These are phyloP conservation scores for Cephalopterus ornatus DNA, from an alignment of 2,113 vertebrate species.

Conservation along the genomic window DNA sequence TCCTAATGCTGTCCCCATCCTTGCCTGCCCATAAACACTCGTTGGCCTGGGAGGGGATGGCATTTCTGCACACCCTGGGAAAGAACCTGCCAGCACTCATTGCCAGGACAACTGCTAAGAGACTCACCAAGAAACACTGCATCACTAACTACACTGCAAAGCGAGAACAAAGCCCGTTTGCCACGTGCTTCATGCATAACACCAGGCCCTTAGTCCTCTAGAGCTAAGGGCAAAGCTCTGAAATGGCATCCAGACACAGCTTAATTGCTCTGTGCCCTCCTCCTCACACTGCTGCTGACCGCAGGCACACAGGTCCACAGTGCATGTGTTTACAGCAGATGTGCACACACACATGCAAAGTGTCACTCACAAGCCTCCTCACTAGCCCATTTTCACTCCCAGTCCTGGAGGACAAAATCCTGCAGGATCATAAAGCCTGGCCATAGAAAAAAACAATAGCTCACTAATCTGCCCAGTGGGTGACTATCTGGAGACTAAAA, in stretches of 20 bases:
- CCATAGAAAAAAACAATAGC: neutral
- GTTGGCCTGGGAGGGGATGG: neutral
- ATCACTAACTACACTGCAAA: neutral
- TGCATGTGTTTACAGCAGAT: rapidly evolving
- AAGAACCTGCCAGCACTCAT: neutral
- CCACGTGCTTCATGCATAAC: neutral
- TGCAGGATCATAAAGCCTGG: neutral
- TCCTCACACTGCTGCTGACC: neutral
- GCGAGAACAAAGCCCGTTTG: neutral
- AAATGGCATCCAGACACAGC: neutral
- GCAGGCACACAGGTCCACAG: neutral
- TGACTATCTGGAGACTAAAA: neutral
- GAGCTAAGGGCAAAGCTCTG: neutral
- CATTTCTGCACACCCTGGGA: neutral
- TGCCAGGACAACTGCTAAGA: neutral
- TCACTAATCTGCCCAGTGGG: neutral
- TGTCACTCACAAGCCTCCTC: neutral
- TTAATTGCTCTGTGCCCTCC: neutral
- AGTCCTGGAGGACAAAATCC: neutral
- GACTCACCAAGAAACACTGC: neutral
- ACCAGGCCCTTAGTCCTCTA: neutral
- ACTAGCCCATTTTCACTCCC: neutral
- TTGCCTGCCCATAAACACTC: neutral
- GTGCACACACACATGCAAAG: neutral
- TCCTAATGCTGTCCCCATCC: too few relatives aligned